phyloP scores from a whole-genome alignment of 2,113 vertebrate genomes.

The Chrysemys picta region DNA sequence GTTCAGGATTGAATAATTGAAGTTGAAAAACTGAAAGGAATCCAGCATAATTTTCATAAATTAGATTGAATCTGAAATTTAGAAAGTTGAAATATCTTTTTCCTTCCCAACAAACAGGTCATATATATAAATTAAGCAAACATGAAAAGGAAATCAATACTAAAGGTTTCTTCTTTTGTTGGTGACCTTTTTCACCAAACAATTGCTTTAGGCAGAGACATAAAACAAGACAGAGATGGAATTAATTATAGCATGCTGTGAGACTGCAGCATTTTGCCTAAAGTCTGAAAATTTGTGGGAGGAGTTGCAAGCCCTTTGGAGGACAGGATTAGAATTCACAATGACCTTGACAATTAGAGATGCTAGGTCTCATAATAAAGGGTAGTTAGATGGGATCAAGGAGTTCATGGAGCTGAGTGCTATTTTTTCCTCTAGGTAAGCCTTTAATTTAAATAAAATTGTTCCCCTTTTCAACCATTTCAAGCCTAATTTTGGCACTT shows the following conservation, averaged over 20 bases:
- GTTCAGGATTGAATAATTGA: not conserved
- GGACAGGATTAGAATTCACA: too few species aligned
- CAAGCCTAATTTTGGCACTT: too few species aligned
- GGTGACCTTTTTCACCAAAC: conserved; percentile 14
- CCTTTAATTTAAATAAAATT: too few species aligned
- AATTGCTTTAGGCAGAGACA: conserved; percentile 32
- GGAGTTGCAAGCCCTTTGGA: too few species aligned
- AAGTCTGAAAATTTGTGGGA: not conserved
- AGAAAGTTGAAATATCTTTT: not conserved
- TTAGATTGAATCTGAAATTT: not conserved
- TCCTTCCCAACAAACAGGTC: not conserved
- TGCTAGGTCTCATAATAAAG: too few species aligned
- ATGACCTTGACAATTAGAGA: too few species aligned
- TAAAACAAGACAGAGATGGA: conserved; percentile 4
- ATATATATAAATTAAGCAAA: not conserved
- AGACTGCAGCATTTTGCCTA: not conserved
- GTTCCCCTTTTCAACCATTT: too few species aligned
- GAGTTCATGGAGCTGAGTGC: too few species aligned
- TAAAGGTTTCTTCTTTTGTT: conserved; percentile 9
- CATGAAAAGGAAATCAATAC: conserved; percentile 13
- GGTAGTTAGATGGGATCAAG: too few species aligned
- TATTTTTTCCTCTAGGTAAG: too few species aligned
- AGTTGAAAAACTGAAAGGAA: not conserved
- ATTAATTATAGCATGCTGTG: not conserved
- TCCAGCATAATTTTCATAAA: not conserved